Evolutionary conservation across 2,113 vertebrate species (phyloP).

Genomic region (Ahaetulla prasina): DNA sequence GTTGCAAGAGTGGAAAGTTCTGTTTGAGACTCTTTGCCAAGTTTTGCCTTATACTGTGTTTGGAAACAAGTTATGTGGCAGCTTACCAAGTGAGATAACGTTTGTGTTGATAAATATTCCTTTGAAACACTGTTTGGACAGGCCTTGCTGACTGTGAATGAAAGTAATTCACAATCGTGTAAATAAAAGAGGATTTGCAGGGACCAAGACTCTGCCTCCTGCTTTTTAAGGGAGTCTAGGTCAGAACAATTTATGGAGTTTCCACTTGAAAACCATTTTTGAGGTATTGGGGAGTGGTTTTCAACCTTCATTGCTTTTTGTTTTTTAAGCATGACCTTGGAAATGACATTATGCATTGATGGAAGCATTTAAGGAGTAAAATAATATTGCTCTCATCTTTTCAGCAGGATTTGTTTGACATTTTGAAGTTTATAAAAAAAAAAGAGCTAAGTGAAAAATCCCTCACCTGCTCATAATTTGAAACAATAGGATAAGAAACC

Average conservation of each 20-base stretch:
- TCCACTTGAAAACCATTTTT: not conserved
- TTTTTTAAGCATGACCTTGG: not conserved
- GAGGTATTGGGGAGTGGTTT: not conserved
- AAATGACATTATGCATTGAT: not conserved
- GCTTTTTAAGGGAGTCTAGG: no score
- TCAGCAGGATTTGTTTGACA: not conserved
- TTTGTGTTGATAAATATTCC: no score
- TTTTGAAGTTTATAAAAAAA: not conserved
- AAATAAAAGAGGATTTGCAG: no score
- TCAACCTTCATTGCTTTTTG: not conserved
- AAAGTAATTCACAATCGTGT: no score
- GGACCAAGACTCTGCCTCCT: no score
- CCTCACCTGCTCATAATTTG: not conserved
- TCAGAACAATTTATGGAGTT: not conserved
- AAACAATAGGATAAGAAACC: not conserved
- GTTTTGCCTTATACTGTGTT: no score
- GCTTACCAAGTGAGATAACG: no score
- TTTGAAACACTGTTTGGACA: no score
- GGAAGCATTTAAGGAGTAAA: not conserved
- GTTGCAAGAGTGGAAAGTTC: no score
- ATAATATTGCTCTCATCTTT: not conserved
- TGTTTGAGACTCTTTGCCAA: no score
- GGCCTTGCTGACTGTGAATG: no score
- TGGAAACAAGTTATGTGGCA: no score
- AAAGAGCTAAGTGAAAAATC: not conserved